Evolutionary conservation across 2,797 vertebrate genomes (phyloP).

Genomic region (Halcyon chelicuti): DNA sequence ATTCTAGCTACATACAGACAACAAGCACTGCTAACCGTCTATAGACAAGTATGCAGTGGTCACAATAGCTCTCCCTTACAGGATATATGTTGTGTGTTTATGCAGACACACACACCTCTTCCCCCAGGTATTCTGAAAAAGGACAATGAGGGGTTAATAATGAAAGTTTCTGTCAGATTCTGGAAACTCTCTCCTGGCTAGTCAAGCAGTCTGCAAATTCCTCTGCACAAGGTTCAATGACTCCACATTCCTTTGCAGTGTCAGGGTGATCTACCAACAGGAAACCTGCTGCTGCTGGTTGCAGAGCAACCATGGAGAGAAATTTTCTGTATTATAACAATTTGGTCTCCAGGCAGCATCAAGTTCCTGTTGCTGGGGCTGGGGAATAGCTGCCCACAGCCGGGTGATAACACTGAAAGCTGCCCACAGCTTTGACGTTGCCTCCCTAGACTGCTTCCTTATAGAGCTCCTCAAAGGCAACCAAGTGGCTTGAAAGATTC

Average conservation of each 20-base stretch:
- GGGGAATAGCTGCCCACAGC: background rate
- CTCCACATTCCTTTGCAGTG: constrained; percentile 36
- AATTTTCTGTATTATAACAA: background rate
- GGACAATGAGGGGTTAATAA: background rate
- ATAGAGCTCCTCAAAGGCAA: background rate
- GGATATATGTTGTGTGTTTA: background rate
- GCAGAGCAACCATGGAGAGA: constrained; percentile 28
- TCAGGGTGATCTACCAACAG: constrained; percentile 28
- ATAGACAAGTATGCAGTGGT: background rate
- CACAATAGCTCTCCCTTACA: background rate
- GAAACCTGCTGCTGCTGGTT: background rate
- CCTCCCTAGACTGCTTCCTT: background rate
- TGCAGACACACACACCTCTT: background rate
- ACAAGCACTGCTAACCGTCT: background rate
- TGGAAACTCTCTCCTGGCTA: constrained; percentile 5
- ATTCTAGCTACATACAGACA: fast-evolving
- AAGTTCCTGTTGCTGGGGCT: background rate
- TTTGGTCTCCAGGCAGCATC: background rate
- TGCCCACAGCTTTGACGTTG: background rate
- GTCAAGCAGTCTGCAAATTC: constrained; percentile 18
- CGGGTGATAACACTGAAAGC: background rate
- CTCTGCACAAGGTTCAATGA: constrained; percentile 31
- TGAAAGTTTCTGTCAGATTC: background rate
- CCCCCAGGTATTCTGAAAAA: background rate
- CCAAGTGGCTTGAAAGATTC: background rate